Percentiles rank a stretch among this genome's conserved stretches.
Conservation (phyloP, 2,888 invertebrate species). For the Sympetrum striolatum region DNA sequence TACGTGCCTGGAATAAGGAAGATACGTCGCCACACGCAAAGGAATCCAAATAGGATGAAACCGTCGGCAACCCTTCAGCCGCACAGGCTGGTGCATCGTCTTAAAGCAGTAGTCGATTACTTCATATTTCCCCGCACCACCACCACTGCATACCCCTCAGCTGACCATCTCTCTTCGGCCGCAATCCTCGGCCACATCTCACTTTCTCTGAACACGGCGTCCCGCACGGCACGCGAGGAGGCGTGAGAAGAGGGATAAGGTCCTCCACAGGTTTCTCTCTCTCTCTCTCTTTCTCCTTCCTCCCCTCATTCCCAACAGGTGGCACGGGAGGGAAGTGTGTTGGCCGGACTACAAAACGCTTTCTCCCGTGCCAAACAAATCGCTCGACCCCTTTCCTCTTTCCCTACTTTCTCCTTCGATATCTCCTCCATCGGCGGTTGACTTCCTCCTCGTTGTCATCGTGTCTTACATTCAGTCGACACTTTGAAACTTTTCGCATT, state of each 20-base stretch:
- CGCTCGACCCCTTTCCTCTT: neutral
- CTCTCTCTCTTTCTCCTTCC: neutral
- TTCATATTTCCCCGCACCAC: neutral
- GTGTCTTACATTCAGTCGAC: no score
- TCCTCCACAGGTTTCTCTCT: conserved; percentile 40
- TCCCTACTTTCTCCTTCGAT: neutral
- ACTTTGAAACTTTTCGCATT: no score
- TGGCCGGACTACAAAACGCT: conserved; percentile 42
- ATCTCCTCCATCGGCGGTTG: no score
- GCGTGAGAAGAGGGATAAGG: conserved; percentile 22
- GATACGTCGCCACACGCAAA: no score
- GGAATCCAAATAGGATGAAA: no score
- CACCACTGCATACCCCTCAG: neutral
- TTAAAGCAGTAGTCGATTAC: neutral
- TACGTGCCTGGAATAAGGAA: no score
- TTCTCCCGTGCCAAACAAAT: conserved; percentile 42
- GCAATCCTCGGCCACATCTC: neutral
- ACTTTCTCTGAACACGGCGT: neutral
- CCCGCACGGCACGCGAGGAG: neutral
- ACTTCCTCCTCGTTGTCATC: no score
- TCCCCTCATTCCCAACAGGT: conserved; percentile 26
- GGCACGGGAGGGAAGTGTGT: conserved; percentile 22
- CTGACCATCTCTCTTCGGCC: neutral
- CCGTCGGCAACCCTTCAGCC: no score
- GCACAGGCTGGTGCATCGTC: neutral